Conservation (phyloP, 2,797 vertebrate genomes). For the Decapterus maruadsi region DNA sequence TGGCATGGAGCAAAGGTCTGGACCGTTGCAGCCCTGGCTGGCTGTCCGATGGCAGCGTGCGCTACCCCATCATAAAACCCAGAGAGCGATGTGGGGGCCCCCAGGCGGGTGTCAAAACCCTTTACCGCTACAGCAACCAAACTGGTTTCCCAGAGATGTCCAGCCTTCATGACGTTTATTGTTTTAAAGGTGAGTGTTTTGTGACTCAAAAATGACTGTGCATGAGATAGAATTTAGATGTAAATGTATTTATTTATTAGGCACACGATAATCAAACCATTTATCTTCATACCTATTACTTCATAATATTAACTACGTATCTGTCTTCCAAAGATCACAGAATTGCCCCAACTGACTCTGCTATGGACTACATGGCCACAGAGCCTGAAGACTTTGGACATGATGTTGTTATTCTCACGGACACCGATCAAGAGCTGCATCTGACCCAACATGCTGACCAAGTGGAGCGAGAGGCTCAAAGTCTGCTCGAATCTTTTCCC, state of each 20-base stretch:
- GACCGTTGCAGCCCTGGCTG: constrained; percentile 95
- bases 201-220: not conserved
- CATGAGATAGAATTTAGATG: not conserved
- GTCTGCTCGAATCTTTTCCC: constrained; percentile 88
- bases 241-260: not conserved
- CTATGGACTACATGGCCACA: constrained; percentile 73
- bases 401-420: constrained; percentile 88
- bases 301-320: not conserved
- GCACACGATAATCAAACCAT: not conserved
- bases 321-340: constrained; percentile 62
- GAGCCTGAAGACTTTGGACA: constrained; percentile 81
- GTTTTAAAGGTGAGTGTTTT: constrained; percentile 90
- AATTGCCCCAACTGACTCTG: constrained; percentile 75
- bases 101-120: constrained; percentile 92
- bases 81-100: constrained; percentile 93
- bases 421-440: constrained; percentile 88
- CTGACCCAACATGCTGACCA: constrained; percentile 80
- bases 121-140: constrained; percentile 95
- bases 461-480: constrained; percentile 90
- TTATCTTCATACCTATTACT: not conserved
- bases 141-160: constrained; percentile 93
- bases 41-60: constrained; percentile 95
- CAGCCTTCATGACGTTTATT: constrained; percentile 91
- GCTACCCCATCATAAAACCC: constrained; percentile 92
- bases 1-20: constrained; percentile 92